These are phyloP conservation scores for Drosophila santomea DNA, from an alignment of 1,140 invertebrate species.

Conservation along the genomic window DNA sequence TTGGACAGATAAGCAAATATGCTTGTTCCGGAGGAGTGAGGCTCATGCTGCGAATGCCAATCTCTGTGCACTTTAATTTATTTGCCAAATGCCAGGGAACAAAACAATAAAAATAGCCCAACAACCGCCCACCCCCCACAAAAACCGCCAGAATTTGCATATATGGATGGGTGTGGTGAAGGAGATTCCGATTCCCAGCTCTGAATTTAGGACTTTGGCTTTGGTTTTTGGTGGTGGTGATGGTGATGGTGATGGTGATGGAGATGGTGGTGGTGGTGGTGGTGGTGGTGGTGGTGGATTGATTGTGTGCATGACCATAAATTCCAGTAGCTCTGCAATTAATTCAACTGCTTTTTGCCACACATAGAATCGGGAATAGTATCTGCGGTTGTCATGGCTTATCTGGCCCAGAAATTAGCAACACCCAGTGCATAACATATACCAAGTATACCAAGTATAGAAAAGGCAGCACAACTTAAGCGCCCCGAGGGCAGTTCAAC, in stretches of 20 bases:
- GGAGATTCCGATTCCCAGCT: neutral
- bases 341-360: slow-evolving; percentile 52
- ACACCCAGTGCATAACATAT: slow-evolving; percentile 18
- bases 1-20: slow-evolving; percentile 35
- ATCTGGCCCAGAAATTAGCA: slow-evolving; percentile 49
- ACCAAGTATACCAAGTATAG: too few relatives aligned
- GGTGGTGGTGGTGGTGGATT: slow-evolving; percentile 9
- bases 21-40: neutral
- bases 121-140: slow-evolving; percentile 1
- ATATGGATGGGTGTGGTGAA: slow-evolving; percentile 8
- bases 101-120: slow-evolving; percentile 42
- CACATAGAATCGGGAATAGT: neutral
- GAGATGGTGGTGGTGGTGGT: neutral
- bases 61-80: slow-evolving; percentile 61
- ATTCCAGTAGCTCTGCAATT: slow-evolving; percentile 77
- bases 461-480: neutral
- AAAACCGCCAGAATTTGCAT: slow-evolving; percentile 34
- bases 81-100: slow-evolving; percentile 36
- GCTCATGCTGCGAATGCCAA: slow-evolving; percentile 17
- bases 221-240: neutral
- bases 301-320: slow-evolving; percentile 60
- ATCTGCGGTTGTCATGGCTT: slow-evolving; percentile 48
- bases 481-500: slow-evolving; percentile 30
- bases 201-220: slow-evolving; percentile 8
- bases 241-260: neutral